phyloP scores from a whole-genome alignment of 30 jellyfish, hydroid and myxozoan genomes.

The Hydractinia symbiolongicarpus region DNA sequence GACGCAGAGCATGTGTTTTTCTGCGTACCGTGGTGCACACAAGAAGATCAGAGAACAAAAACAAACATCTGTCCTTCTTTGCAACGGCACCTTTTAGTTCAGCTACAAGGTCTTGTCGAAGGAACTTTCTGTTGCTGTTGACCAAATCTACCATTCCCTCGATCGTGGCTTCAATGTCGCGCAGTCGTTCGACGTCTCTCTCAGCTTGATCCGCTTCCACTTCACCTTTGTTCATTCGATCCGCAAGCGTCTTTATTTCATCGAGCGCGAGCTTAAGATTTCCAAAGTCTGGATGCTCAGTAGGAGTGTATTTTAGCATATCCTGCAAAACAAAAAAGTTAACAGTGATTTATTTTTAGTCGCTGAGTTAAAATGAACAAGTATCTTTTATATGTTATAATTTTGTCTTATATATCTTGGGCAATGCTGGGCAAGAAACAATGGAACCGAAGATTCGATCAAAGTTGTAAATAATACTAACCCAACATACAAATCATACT shows the following conservation, averaged over 20 bases:
- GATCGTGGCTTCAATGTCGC: constrained; percentile 93
- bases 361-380: neutral
- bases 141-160: constrained; percentile 91
- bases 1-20: constrained; percentile 69
- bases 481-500: too few species aligned
- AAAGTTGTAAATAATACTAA: too few species aligned
- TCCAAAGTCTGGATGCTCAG: constrained; percentile 91
- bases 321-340: constrained; percentile 46
- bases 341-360: neutral
- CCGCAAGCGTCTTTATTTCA: constrained; percentile 94
- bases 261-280: constrained; percentile 75
- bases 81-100: constrained; percentile 92
- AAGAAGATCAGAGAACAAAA: constrained; percentile 93
- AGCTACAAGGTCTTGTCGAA: constrained; percentile 95
- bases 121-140: constrained; percentile 65
- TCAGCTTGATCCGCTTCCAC: constrained; percentile 99
- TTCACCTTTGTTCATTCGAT: constrained; percentile 98
- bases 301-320: constrained; percentile 89
- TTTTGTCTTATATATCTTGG: too few species aligned
- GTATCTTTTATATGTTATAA: neutral
- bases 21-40: constrained; percentile 93
- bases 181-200: constrained; percentile 86
- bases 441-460: too few species aligned
- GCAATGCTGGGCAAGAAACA: too few species aligned
- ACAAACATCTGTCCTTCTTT: constrained; percentile 89